Evolutionary conservation across 2,797 vertebrate species (phyloP), one percentile per base, ranked within the genome.

Genomic region (Taeniopygia guttata): DNA sequence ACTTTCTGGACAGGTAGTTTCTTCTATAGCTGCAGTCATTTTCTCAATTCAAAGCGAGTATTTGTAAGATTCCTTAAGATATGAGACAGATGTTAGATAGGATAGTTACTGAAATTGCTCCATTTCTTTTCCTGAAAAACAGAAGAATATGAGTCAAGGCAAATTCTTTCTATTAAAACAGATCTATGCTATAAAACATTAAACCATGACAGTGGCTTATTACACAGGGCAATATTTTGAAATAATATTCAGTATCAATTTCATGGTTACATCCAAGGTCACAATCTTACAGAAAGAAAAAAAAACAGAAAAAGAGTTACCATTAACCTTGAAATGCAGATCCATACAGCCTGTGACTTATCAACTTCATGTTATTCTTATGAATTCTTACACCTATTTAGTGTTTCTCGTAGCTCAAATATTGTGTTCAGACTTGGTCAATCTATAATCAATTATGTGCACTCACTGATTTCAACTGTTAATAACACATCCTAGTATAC

Each of bases 101-200:
- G 97, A 96, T 95, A 98, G 94, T 97, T 98, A 98, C 96, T 97
- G 96, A 96, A 97, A 89, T 97, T 96, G 94, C 97, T 98, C 98
- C 98, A 98, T 98, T 98, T 98, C 98, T 98, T 98, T 97, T 98
- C 98, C 99, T 99, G 98, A 81, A 97, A 95, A 58, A 89, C 34
- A 95, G 93, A 96, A 94, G 72, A 91, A 91, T 91, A 55, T 70
- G 46, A 95, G 49, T 95, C 52, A 97, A 94, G 72, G 46, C 75
- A 96, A 96, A 87, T 75, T 92, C 40, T 74, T 92, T 55, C 30
- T 73, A 52, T 16, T 78, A n/a, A 75, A 91, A 69, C 8, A 86
- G 54, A 70, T 64, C 25, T 58, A n/a, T 36, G 29, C n/a, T 63
- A 34, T 34, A 79, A 54, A 96, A 91, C 66, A 63, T 20, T 92